Percentiles rank a stretch among this genome's conserved stretches.
Evolutionary conservation across 1,140 invertebrate genomes (phyloP).

Genomic region (Doryteuthis pealeii): DNA sequence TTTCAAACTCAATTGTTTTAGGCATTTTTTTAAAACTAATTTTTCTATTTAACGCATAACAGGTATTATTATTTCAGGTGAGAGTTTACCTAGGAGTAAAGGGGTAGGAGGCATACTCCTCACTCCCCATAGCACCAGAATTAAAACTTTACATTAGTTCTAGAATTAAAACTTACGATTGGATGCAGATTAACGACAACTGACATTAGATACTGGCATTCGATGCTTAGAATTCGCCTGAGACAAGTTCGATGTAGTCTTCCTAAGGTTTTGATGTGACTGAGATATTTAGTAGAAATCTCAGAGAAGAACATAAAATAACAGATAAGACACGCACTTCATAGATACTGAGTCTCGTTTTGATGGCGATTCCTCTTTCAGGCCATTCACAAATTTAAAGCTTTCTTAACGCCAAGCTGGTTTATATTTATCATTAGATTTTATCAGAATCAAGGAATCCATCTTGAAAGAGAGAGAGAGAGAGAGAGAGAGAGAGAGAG

Average conservation of each 20-base stretch:
- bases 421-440: neutral
- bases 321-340: neutral
- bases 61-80: no score
- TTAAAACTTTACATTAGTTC: no score
- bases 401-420: neutral
- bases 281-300: neutral
- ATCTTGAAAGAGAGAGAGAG: neutral
- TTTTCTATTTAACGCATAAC: no score
- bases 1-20: no score
- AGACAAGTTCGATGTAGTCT: neutral
- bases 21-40: no score
- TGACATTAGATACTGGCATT: neutral
- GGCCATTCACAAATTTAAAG: neutral
- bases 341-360: neutral
- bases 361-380: neutral
- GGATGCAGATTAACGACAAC: no score
- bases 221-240: neutral
- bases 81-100: no score
- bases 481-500: no score
- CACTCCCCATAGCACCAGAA: no score
- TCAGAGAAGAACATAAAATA: neutral
- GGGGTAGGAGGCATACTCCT: no score
- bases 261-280: no score
- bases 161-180: no score
- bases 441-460: neutral